A percentile compares a stretch with the other conserved stretches of the same genome.
Conservation (phyloP, 2,888 invertebrate genomes). For the Ecliptopera silaceata region DNA sequence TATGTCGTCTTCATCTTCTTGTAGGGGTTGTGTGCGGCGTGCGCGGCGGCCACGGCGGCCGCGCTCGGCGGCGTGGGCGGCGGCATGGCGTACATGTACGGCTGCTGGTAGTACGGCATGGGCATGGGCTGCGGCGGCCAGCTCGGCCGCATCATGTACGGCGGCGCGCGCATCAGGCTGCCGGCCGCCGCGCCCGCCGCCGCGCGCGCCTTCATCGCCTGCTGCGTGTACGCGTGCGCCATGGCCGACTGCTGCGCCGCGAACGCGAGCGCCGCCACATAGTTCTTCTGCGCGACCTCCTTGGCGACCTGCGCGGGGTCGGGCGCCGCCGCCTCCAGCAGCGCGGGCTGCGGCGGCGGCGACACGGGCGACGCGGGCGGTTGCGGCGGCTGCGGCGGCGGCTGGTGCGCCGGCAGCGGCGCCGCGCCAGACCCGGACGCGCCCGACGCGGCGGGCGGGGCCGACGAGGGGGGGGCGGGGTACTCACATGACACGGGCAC, state of each 20-base stretch:
- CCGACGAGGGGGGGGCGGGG: conserved; percentile 87
- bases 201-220: conserved; percentile 90
- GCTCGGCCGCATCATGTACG: conserved; percentile 68
- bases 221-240: conserved; percentile 77
- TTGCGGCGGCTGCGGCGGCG: conserved; percentile 59
- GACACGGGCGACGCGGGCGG: conserved; percentile 59
- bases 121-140: conserved; percentile 78
- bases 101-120: conserved; percentile 78
- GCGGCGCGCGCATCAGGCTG: conserved; percentile 67
- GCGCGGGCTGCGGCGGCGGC: conserved; percentile 69
- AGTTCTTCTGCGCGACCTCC: conserved; percentile 92
- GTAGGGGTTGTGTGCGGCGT: conserved; percentile 88
- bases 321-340: conserved; percentile 45
- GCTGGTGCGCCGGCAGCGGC: conserved; percentile 61
- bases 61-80: conserved; percentile 73
- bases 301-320: conserved; percentile 85
- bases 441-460: conserved; percentile 80
- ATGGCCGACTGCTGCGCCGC: conserved; percentile 75
- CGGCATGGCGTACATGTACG: conserved; percentile 79
- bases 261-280: conserved; percentile 86
- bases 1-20: conserved; percentile 96
- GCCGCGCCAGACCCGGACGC: conserved; percentile 42
- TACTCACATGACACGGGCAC: conserved; percentile 99
- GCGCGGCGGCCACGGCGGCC: conserved; percentile 68
- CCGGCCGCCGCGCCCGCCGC: conserved; percentile 58